Base-by-base conservation (phyloP, 2,888 invertebrate genomes). In the Drosophila siamana region DNA sequence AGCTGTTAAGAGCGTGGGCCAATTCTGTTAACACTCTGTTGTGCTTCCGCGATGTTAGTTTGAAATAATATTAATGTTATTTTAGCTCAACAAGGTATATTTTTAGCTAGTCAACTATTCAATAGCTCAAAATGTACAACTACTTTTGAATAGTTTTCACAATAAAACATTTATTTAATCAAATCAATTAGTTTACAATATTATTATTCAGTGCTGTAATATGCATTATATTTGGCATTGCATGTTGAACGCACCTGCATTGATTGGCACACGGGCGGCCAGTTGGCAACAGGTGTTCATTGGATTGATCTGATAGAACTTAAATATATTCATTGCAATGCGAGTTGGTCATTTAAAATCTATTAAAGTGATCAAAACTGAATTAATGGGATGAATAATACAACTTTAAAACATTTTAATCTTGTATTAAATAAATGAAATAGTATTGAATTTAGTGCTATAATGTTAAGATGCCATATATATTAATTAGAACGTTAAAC, bases 251-350 rank as follows among this genome's bases (percentile, higher is more conserved):
- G 7, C 63, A 65, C 54, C 62, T 72, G 52, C 43, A 50, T 30
- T 78, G 79, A 85, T 79, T 75, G 80, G 79, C 67, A 56, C 59
- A 4, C 40, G 30, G n/a, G 3, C 38, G 15, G 30, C 13, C 5
- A 15, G 15, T 6, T 38, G 38, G 59, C 77, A 77, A 77, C 80
- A 77, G 77, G 77, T 77, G 80, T 48, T 67, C 11, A 26, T 9
- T 43, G 70, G 64, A 77, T 81, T 72, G 75, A 78, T 69, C 46
- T 24, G 26, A 13, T 6, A 38, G 9, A 13, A 1, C 46, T 7
- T 0, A 13, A 0, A 13, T 41, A 4, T 28, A 19, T 13, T 4
- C 2, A 38, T 26, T 36, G 13, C 15, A 11, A 19, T 24, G 15
- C 19, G 11, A 44, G 38, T 5, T 16, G 11, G 11, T 11, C 11